phyloP scores from a whole-genome alignment of 2,888 invertebrate genomes.

The Disparrhopalites patrizii region DNA sequence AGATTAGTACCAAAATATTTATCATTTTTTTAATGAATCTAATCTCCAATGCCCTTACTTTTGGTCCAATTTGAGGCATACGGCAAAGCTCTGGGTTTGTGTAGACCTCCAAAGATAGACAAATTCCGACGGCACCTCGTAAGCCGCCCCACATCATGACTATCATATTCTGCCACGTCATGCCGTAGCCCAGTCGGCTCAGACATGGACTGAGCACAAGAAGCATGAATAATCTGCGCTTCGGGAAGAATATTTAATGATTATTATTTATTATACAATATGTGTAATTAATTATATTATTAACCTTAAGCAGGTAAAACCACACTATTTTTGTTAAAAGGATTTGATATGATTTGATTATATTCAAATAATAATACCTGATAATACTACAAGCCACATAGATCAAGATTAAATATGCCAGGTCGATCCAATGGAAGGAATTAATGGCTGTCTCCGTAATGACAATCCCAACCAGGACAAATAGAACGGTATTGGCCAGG shows the following conservation, averaged over 20 bases:
- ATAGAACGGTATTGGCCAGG: conserved; percentile 59
- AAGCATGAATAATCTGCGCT: conserved; percentile 55
- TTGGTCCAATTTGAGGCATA: conserved; percentile 38
- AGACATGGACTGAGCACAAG: conserved; percentile 57
- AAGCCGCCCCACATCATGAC: conserved; percentile 63
- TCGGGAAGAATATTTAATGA: too few relatives aligned
- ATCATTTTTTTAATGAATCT: too few relatives aligned
- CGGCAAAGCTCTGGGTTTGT: conserved; percentile 52
- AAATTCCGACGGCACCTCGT: conserved; percentile 60
- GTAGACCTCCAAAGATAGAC: conserved; percentile 58
- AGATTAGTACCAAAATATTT: conserved; percentile 50
- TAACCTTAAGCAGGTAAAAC: too few relatives aligned
- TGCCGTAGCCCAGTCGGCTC: conserved; percentile 58
- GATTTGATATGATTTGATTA: too few relatives aligned
- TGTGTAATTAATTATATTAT: too few relatives aligned
- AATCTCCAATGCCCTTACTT: conserved; percentile 27
- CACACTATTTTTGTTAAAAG: too few relatives aligned
- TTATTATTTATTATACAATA: too few relatives aligned
- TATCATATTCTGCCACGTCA: conserved; percentile 59
- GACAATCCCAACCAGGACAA: conserved; percentile 61
- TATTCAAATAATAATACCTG: too few relatives aligned
- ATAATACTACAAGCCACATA: conserved; percentile 52
- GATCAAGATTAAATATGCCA: conserved; percentile 55
- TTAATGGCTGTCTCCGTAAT: conserved; percentile 58
- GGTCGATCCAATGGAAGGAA: conserved; percentile 54